Percentiles rank a stretch among this genome's conserved stretches.
Evolutionary conservation across 1,140 invertebrate genomes (phyloP).

Genomic region (Lysiphlebus fabarum): DNA sequence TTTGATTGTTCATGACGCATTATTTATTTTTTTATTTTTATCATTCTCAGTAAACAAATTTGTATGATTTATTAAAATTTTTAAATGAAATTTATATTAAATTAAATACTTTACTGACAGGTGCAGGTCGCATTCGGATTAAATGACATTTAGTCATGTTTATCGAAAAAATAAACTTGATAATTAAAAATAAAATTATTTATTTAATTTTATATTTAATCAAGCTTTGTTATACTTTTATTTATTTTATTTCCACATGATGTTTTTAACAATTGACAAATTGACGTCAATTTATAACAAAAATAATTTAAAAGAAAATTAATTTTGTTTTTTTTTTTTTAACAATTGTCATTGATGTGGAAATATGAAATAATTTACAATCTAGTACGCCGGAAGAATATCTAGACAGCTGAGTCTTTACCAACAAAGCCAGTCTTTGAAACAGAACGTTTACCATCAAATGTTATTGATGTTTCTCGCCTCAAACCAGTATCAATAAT

Average conservation of each 20-base stretch:
- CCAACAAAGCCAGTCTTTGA: slow-evolving; percentile 78
- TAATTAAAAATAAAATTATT: no score
- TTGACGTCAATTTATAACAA: no score
- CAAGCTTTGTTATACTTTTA: no score
- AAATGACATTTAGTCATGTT: background rate
- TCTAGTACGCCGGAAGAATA: slow-evolving; percentile 58
- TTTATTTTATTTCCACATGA: no score
- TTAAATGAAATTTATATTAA: slow-evolving; percentile 6
- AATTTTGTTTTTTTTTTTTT: slow-evolving; percentile 26
- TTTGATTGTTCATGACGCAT: no score
- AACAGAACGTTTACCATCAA: slow-evolving; percentile 74
- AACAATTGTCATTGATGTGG: slow-evolving; percentile 17
- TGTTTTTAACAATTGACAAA: no score
- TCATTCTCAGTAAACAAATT: background rate
- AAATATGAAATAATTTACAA: slow-evolving; percentile 45
- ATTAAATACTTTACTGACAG: slow-evolving; percentile 9
- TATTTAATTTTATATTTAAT: no score
- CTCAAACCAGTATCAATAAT: slow-evolving; percentile 65
- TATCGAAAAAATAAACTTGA: background rate
- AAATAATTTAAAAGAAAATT: background rate
- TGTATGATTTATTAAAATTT: slow-evolving; percentile 10
- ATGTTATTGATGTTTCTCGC: slow-evolving; percentile 73
- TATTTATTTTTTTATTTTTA: no score
- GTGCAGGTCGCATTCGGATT: slow-evolving; percentile 13
- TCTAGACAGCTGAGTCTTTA: slow-evolving; percentile 80